phyloP scores from a whole-genome alignment of 2,888 invertebrate genomes.

The Ophion slaviceki region DNA sequence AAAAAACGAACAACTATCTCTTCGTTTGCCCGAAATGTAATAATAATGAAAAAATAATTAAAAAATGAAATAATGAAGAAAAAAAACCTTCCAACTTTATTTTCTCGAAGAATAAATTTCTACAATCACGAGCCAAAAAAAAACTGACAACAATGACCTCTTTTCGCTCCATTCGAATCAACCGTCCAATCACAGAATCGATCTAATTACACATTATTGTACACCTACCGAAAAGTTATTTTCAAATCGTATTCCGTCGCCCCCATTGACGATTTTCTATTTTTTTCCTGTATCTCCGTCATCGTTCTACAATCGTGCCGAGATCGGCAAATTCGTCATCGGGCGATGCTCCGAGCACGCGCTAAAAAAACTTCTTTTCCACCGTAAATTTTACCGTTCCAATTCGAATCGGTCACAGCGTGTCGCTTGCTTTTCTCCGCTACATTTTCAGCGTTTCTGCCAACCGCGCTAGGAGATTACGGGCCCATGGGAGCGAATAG shows the following conservation, averaged over 20 bases:
- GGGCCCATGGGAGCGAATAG: neutral
- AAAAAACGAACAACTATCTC: neutral
- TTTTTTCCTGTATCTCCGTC: neutral
- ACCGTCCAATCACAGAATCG: neutral
- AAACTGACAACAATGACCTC: neutral
- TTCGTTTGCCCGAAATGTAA: neutral
- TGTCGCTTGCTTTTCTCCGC: neutral
- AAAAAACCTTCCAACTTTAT: neutral
- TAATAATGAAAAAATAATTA: neutral
- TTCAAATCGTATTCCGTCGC: too few relatives aligned
- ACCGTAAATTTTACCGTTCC: neutral
- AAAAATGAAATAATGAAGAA: neutral
- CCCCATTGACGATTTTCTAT: neutral
- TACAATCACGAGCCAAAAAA: neutral
- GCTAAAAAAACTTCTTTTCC: neutral
- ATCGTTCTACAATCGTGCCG: neutral
- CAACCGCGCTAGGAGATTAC: neutral
- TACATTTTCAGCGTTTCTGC: neutral
- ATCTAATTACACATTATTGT: neutral
- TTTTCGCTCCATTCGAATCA: neutral
- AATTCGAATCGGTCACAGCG: neutral
- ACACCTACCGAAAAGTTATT: neutral
- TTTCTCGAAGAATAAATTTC: neutral
- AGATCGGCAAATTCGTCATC: neutral
- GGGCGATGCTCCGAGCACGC: neutral